Percentiles rank a stretch among this genome's conserved stretches.
These are phyloP conservation scores for Mantis religiosa DNA, from an alignment of 2,888 invertebrate species.

Conservation along the genomic window DNA sequence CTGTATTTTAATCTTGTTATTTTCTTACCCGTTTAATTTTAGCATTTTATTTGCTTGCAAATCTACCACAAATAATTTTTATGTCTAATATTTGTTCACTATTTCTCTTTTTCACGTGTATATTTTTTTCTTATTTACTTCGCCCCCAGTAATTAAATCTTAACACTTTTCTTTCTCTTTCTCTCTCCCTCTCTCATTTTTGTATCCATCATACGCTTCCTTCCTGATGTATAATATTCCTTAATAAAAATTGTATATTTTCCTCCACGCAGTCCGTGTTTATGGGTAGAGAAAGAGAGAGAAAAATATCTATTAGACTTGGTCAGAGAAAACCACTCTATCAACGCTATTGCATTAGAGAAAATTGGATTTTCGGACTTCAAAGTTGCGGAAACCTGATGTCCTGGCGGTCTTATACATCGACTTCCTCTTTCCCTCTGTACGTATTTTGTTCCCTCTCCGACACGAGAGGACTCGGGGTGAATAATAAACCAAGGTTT, in stretches of 20 bases:
- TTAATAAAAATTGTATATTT: not conserved
- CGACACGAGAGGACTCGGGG: not conserved
- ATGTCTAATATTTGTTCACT: no score
- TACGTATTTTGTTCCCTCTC: not conserved
- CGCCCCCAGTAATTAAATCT: no score
- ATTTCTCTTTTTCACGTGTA: no score
- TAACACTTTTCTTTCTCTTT: no score
- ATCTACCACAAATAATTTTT: no score
- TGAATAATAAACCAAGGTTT: not conserved
- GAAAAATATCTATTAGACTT: not conserved
- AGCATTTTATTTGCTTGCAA: no score
- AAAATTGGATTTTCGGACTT: not conserved
- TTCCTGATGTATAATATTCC: no score
- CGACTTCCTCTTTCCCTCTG: not conserved
- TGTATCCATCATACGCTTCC: no score
- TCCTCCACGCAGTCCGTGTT: not conserved
- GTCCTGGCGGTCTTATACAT: not conserved
- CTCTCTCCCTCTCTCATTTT: no score
- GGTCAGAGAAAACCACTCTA: not conserved
- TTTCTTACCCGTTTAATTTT: no score
- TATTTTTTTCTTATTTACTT: no score
- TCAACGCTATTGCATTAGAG: not conserved
- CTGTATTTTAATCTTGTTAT: no score
- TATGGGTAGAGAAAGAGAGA: not conserved
- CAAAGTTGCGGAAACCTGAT: not conserved